Evolutionary conservation across 30 jellyfish, hydroid and myxozoan species (phyloP).

Genomic region (Pelagia noctiluca): DNA sequence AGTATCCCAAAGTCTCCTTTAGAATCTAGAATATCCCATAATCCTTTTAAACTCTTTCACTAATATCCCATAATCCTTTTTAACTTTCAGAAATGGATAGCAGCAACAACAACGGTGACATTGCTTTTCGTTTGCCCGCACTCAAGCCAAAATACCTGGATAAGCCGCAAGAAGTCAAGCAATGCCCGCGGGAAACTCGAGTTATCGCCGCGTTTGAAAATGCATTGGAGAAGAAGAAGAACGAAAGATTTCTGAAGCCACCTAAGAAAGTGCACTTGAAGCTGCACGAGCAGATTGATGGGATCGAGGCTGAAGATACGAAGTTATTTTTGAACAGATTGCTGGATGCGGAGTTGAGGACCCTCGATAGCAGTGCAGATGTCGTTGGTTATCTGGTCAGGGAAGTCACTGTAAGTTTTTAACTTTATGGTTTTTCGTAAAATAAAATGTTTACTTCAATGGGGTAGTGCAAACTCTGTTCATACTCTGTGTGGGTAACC

Average conservation of each 20-base stretch:
- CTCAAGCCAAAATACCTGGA: constrained; percentile 4
- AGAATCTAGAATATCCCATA: no score
- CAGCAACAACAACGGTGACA: constrained; percentile 7
- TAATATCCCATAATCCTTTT: no score
- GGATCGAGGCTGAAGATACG: not conserved
- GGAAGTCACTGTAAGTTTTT: constrained; percentile 56
- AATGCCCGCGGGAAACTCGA: constrained; percentile 78
- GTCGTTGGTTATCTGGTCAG: constrained; percentile 54
- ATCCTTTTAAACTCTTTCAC: no score
- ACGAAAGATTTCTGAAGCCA: constrained; percentile 19
- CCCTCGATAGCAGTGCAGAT: not conserved
- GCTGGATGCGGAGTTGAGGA: not conserved
- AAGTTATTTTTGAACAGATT: not conserved
- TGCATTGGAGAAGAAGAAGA: constrained; percentile 11
- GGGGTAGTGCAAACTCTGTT: not conserved
- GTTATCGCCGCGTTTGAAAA: constrained; percentile 54
- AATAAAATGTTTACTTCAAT: not conserved
- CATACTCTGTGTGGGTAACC: no score
- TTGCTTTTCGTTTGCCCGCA: constrained; percentile 64
- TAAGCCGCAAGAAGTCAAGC: not conserved
- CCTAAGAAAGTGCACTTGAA: constrained; percentile 4
- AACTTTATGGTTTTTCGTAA: not conserved
- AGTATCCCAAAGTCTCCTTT: no score
- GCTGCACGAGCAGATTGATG: constrained; percentile 24
- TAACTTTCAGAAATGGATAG: constrained; percentile 40